A percentile compares a stretch with the other conserved stretches of the same genome.
These are phyloP conservation scores for Rhaphigaster nebulosa DNA, from an alignment of 2,888 invertebrate genomes.

Conservation along the genomic window DNA sequence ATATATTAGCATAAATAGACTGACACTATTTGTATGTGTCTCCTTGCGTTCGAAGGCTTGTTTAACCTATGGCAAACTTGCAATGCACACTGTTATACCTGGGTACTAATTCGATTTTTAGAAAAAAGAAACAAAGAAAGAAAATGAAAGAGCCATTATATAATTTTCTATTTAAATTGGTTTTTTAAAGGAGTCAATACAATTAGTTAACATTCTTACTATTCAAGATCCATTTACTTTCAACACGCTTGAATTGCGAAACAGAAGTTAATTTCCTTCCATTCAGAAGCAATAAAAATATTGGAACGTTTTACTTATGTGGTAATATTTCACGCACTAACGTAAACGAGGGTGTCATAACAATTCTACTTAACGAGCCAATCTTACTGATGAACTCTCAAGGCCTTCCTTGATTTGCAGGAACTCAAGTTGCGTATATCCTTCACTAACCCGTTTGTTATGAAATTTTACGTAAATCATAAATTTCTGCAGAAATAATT, in stretches of 20 bases:
- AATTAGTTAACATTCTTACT: too few relatives aligned
- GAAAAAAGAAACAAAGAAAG: too few relatives aligned
- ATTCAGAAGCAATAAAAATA: neutral
- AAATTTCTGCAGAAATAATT: neutral
- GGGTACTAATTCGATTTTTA: neutral
- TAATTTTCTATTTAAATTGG: too few relatives aligned
- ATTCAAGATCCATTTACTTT: too few relatives aligned
- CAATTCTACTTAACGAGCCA: neutral
- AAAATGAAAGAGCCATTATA: too few relatives aligned
- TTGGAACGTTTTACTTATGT: neutral
- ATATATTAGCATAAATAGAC: conserved; percentile 2
- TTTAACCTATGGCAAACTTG: neutral
- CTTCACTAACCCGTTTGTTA: neutral
- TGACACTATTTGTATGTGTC: conserved; percentile 7
- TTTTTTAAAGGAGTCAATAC: too few relatives aligned
- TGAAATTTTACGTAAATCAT: neutral
- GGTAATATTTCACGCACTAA: neutral
- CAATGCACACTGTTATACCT: neutral
- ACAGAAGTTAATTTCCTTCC: neutral
- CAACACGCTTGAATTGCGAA: neutral
- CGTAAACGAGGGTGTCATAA: neutral
- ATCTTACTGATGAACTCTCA: neutral
- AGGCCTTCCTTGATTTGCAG: conserved; percentile 12
- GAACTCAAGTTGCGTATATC: neutral
- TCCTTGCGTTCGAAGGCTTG: neutral